A percentile compares a stretch with the other conserved stretches of the same genome.
Evolutionary conservation across 2,888 invertebrate genomes (phyloP).

Genomic region (Drosophila villosipedis): DNA sequence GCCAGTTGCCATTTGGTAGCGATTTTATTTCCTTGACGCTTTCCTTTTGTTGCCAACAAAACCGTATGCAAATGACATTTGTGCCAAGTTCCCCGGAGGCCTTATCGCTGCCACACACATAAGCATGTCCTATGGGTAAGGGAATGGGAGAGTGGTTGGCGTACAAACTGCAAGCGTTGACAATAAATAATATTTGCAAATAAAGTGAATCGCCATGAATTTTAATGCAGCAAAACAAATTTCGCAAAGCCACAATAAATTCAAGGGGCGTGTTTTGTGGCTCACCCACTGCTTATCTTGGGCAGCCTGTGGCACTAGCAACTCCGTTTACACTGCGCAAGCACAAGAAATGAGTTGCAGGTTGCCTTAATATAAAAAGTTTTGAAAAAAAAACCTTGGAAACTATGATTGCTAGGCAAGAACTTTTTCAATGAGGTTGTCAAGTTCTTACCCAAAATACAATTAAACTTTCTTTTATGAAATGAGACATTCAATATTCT

Average conservation of each 20-base stretch:
- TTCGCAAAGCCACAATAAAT: constrained; percentile 43
- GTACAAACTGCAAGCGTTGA: constrained; percentile 59
- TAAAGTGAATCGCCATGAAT: constrained; percentile 74
- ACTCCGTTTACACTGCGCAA: constrained; percentile 2
- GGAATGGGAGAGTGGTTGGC: neutral
- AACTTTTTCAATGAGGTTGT: neutral
- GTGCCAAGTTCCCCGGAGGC: constrained; percentile 26
- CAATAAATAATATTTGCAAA: constrained; percentile 83
- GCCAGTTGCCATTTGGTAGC: constrained; percentile 44
- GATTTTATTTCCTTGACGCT: constrained; percentile 66
- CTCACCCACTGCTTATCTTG: constrained; percentile 52
- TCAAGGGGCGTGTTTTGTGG: constrained; percentile 41
- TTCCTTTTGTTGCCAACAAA: constrained; percentile 47
- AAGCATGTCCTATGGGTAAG: constrained; percentile 19
- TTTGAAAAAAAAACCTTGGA: neutral
- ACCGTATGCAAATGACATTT: constrained; percentile 70
- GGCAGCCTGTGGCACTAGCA: neutral
- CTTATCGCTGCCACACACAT: constrained; percentile 68
- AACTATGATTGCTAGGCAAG: no score
- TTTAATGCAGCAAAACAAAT: constrained; percentile 37
- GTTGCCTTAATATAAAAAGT: neutral
- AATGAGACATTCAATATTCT: neutral
- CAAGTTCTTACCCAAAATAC: neutral
- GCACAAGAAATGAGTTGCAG: neutral
- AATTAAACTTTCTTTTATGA: neutral